These are phyloP conservation scores for Trigoniulus corallinus DNA, from an alignment of 1,140 invertebrate genomes.

Conservation along the genomic window DNA sequence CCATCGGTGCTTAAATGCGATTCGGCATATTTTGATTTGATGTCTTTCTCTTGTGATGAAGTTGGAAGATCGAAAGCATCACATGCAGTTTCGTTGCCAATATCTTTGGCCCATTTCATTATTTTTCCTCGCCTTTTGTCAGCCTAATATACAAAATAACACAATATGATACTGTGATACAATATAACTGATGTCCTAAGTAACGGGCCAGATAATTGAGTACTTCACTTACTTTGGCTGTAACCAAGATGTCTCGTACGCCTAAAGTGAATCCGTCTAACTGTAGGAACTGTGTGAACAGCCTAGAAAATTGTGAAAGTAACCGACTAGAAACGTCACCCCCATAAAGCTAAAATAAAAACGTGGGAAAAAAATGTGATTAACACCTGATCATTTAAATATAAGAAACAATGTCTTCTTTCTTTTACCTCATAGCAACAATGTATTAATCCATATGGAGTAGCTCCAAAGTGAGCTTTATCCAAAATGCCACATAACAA, in stretches of 20 bases:
- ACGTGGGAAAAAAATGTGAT: conserved; percentile 1
- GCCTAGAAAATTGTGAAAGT: conserved; percentile 71
- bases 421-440: conserved; percentile 60
- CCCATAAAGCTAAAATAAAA: conserved; percentile 59
- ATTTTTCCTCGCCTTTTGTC: conserved; percentile 51
- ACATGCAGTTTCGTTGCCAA: conserved; percentile 45
- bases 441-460: conserved; percentile 82
- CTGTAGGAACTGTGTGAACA: conserved; percentile 84
- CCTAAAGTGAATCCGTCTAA: conserved; percentile 85
- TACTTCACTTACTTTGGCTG: conserved; percentile 26
- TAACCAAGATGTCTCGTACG: conserved; percentile 82
- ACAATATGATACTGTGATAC: background rate
- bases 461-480: conserved; percentile 91
- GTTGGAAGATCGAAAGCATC: conserved; percentile 49
- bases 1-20: conserved; percentile 48
- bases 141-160: conserved; percentile 27
- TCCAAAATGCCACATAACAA: conserved; percentile 86
- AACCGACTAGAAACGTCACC: conserved; percentile 59
- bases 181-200: background rate
- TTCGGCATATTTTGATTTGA: conserved; percentile 49
- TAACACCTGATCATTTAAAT: background rate
- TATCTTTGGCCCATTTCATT: conserved; percentile 43
- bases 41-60: conserved; percentile 31
- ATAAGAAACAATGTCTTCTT: no score
- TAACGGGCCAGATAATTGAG: background rate